Base-by-base conservation (phyloP, 1,140 invertebrate genomes). In the Papilio xuthus region DNA sequence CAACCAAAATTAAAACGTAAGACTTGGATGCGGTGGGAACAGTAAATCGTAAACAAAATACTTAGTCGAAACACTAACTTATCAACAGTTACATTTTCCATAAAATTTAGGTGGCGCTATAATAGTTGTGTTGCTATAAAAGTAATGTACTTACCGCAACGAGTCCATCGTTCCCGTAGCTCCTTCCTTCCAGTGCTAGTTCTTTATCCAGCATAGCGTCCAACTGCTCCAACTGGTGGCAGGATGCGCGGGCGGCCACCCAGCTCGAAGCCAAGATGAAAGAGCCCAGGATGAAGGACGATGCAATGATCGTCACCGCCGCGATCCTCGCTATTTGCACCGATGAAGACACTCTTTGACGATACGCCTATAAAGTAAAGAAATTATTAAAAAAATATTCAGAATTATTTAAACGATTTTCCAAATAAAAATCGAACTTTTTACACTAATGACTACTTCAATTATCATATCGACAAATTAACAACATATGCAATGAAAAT, bases 261-360 rank as follows among this genome's bases (percentile, higher is more conserved):
- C 97, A 98, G 81, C 97, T 96, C 8, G 96, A 96, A 41, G 97
- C 96, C 80, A 98, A 91, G 83, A 97, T 96, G 88, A 97, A 97
- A 77, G 96, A 94, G 37, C 97, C 97, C 80, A 98, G 91, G 63
- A 98, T 95, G 81, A 97, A 95, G 9, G 96, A 96, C 47, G 97
- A 96, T 0, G 96, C 95, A 73, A 98, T 95, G 76, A 98, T 94
- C 69, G 97, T 98, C 76, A 97, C 93, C 23, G 96, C 97, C 18
- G 96, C 96, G 85, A 98, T 97, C 89, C 96, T 96, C 3, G 97
- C 96, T 74, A 98, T 97, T 91, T 98, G 97, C 18, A 98, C 96
- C 56, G 97, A 96, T 15, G 96, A 95, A 70, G 96, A 96, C 84
- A 95, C 95, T 47, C 94, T 92, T 60, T 96, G 95, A 92, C 96